Evolutionary conservation across 1,140 invertebrate species (phyloP).

Genomic region (Drosophila watanabei): DNA sequence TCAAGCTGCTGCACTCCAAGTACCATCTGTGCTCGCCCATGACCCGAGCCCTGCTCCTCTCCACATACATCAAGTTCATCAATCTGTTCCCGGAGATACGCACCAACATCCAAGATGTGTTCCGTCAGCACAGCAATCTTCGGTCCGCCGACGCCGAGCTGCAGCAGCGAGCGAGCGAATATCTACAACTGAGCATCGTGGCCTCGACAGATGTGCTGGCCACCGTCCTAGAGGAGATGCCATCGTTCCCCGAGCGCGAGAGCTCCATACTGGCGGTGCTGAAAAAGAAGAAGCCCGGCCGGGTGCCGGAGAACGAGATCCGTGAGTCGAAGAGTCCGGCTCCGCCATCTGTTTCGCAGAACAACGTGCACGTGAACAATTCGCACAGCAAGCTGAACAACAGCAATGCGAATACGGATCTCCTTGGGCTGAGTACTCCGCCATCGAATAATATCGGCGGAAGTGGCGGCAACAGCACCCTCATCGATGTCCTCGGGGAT

Average conservation of each 20-base stretch:
- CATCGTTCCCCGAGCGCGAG: constrained; percentile 99
- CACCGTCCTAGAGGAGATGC: constrained; percentile 99
- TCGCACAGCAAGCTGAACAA: constrained; percentile 87
- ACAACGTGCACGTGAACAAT: constrained; percentile 86
- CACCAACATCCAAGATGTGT: constrained; percentile 97
- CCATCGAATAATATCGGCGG: constrained; percentile 89
- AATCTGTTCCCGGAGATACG: constrained; percentile 99
- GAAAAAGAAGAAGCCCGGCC: constrained; percentile 98
- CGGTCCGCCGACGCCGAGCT: constrained; percentile 99
- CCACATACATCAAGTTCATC: constrained; percentile 99
- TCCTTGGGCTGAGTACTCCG: constrained; percentile 94
- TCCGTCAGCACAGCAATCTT: constrained; percentile 98
- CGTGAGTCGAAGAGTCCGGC: constrained; percentile 93
- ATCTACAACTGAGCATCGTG: constrained; percentile 98
- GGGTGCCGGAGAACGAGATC: constrained; percentile 94
- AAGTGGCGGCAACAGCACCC: constrained; percentile 87
- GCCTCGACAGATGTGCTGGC: constrained; percentile 98
- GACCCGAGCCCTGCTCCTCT: constrained; percentile 97
- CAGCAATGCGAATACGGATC: constrained; percentile 89
- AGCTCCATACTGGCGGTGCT: constrained; percentile 98
- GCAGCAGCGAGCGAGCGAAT: constrained; percentile 99
- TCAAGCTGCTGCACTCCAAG: constrained; percentile 98
- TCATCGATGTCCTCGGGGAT: constrained; percentile 97
- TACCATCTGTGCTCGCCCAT: constrained; percentile 99
- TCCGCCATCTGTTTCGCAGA: constrained; percentile 86